Evolutionary conservation across 2,888 invertebrate species (phyloP).

Genomic region (Drosophila formosana): DNA sequence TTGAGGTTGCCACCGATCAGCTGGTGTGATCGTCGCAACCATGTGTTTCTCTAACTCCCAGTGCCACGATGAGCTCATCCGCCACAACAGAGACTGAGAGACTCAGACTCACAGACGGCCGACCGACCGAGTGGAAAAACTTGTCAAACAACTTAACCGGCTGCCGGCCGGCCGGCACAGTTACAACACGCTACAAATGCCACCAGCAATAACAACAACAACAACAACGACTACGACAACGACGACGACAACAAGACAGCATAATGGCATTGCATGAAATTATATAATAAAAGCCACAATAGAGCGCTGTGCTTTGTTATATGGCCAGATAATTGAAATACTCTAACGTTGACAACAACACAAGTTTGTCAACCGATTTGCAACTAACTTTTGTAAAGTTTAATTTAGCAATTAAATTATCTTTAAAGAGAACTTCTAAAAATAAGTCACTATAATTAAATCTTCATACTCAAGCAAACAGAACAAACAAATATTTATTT

Average conservation of each 20-base stretch:
- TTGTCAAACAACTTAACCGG: slow-evolving; percentile 74
- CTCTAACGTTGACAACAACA: slow-evolving; percentile 3
- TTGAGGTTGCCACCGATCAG: slow-evolving; percentile 40
- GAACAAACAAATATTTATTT: no score
- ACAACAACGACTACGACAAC: slow-evolving; percentile 22
- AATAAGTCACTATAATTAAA: no score
- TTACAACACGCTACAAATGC: slow-evolving; percentile 58
- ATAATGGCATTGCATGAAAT: slow-evolving; percentile 65
- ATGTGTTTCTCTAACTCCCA: slow-evolving; percentile 31
- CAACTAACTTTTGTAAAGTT: not conserved
- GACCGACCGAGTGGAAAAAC: slow-evolving; percentile 66
- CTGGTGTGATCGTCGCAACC: slow-evolving; percentile 58
- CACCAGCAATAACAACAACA: slow-evolving; percentile 28
- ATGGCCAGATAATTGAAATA: slow-evolving; percentile 44
- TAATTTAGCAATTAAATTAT: not conserved
- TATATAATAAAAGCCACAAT: slow-evolving; percentile 61
- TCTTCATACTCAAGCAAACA: no score
- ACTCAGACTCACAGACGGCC: not conserved
- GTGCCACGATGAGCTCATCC: slow-evolving; percentile 63
- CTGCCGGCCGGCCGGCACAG: slow-evolving; percentile 78
- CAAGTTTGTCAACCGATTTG: not conserved
- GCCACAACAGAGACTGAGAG: not conserved
- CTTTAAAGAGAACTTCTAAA: no score
- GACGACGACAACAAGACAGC: slow-evolving; percentile 15
- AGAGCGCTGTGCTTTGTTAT: slow-evolving; percentile 34